These are phyloP conservation scores for Ypsolopha sequella DNA, from an alignment of 2,888 invertebrate species.

Conservation along the genomic window DNA sequence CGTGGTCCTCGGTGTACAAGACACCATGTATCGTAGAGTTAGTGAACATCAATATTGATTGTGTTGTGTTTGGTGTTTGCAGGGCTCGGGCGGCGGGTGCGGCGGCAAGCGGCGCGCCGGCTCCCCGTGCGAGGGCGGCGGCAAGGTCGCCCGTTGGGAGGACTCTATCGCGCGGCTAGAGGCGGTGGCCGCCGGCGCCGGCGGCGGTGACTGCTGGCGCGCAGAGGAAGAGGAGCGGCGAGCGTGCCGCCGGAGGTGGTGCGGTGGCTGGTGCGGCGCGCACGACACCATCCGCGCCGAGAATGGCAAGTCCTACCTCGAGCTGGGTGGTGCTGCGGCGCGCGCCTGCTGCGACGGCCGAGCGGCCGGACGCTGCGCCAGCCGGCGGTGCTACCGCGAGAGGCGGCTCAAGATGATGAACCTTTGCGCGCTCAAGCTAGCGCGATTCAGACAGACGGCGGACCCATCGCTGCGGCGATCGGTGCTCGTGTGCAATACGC, in stretches of 20 bases:
- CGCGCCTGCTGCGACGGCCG: conserved; percentile 83
- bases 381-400: conserved; percentile 86
- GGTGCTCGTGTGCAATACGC: conserved; percentile 93
- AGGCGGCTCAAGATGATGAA: conserved; percentile 90
- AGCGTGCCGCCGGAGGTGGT: conserved; percentile 69
- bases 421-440: conserved; percentile 92
- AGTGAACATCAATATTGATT: background rate
- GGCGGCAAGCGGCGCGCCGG: conserved; percentile 66
- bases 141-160: conserved; percentile 65
- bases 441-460: conserved; percentile 87
- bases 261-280: conserved; percentile 67
- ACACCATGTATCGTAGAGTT: too few species aligned
- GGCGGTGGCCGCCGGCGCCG: conserved; percentile 73
- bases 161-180: conserved; percentile 63
- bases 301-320: conserved; percentile 91
- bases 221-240: conserved; percentile 66
- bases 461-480: conserved; percentile 91
- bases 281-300: conserved; percentile 90
- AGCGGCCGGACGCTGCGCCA: conserved; percentile 81
- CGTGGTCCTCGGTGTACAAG: background rate
- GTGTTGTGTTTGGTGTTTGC: conserved; percentile 26
- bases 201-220: conserved; percentile 72
- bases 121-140: conserved; percentile 63
- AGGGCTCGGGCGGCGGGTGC: conserved; percentile 68
- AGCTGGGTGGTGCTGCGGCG: conserved; percentile 84